Evolutionary conservation across 2,797 vertebrate genomes (phyloP).

Genomic region (Cygnus olor): DNA sequence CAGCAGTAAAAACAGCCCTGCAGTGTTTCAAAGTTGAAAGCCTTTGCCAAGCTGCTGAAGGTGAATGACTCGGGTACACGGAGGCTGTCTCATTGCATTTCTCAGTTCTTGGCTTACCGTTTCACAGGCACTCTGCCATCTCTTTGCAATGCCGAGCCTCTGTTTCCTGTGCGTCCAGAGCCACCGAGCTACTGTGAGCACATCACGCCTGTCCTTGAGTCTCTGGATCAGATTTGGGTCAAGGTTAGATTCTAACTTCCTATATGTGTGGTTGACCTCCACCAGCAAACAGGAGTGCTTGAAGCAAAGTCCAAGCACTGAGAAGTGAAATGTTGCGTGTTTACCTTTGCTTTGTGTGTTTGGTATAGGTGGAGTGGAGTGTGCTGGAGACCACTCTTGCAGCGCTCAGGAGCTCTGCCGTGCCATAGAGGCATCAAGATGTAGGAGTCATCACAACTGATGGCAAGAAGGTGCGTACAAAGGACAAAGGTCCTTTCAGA

Average conservation of each 20-base stretch:
- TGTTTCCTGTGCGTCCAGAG: neutral
- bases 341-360: neutral
- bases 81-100: neutral
- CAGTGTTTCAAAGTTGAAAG: neutral
- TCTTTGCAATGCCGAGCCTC: neutral
- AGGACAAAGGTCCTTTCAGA: neutral
- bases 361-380: neutral
- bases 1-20: neutral
- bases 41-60: neutral
- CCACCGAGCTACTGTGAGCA: neutral
- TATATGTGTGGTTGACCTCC: fast-evolving
- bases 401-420: too few relatives aligned
- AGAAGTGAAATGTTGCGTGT: neutral
- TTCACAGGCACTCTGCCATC: neutral
- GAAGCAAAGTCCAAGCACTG: fast-evolving
- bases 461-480: neutral
- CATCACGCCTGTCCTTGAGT: neutral
- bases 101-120: neutral
- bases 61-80: neutral
- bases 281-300: neutral
- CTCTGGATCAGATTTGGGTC: neutral
- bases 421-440: too few relatives aligned
- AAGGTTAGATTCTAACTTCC: neutral
- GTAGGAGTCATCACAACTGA: neutral
- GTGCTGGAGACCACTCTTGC: neutral